Conservation (phyloP, 2,797 vertebrate species). For the Anas flavirostris region DNA sequence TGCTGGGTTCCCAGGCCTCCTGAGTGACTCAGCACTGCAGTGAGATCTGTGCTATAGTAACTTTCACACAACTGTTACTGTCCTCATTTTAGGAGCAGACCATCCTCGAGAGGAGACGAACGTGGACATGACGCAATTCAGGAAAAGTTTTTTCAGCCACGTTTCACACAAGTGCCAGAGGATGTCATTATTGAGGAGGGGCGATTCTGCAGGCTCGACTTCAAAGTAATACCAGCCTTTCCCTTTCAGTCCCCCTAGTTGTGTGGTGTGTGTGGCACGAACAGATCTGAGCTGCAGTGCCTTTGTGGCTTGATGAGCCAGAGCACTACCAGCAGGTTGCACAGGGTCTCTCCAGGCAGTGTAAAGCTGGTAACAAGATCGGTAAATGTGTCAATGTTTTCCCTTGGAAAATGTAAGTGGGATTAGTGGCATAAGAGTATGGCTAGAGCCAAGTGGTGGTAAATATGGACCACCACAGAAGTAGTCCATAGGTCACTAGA, state of each 20-base stretch:
- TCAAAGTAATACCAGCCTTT: conserved; percentile 84
- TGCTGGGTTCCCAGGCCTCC: fast-evolving
- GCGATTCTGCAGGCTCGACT: conserved; percentile 94
- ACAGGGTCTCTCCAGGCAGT: neutral
- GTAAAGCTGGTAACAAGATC: neutral
- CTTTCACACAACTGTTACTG: neutral
- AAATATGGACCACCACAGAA: neutral
- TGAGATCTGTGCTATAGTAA: neutral
- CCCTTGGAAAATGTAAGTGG: neutral
- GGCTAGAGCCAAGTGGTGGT: neutral
- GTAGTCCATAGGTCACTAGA: neutral
- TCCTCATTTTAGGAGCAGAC: conserved; percentile 83
- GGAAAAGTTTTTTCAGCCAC: conserved; percentile 94
- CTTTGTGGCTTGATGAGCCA: neutral
- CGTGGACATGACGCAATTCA: conserved; percentile 89
- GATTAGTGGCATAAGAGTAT: neutral
- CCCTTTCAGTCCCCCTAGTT: neutral
- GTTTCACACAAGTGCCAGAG: conserved; percentile 92
- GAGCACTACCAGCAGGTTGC: neutral
- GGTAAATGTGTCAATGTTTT: neutral
- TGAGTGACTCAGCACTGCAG: neutral
- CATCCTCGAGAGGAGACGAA: conserved; percentile 82
- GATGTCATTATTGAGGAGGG: conserved; percentile 92
- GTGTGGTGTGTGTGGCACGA: neutral
- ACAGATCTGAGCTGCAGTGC: neutral